These are phyloP conservation scores for Enchytraeus crypticus DNA, from an alignment of 2,888 invertebrate genomes.

Conservation along the genomic window DNA sequence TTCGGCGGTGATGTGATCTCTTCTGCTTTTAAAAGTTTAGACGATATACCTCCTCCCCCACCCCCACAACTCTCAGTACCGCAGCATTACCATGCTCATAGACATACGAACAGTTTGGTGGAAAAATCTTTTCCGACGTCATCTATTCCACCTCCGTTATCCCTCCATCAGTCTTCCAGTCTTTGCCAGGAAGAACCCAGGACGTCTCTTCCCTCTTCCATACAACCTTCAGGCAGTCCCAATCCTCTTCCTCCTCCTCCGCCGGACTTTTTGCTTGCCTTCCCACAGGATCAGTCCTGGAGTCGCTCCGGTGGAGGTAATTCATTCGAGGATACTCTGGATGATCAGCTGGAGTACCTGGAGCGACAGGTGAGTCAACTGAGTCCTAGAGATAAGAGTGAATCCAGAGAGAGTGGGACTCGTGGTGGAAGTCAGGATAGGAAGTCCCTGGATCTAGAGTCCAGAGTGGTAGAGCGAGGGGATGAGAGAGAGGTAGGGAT, in stretches of 20 bases:
- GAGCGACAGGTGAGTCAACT: not conserved
- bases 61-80: no score
- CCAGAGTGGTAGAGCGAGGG: no score
- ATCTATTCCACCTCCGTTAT: not conserved
- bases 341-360: not conserved
- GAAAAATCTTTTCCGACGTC: no score
- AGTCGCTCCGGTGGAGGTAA: not conserved
- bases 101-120: no score
- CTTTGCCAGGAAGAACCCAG: not conserved
- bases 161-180: not conserved
- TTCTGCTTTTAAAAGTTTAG: no score
- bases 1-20: no score
- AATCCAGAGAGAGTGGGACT: no score
- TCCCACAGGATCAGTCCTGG: not conserved
- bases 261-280: not conserved
- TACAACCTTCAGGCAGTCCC: not conserved
- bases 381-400: not conserved
- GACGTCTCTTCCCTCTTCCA: not conserved
- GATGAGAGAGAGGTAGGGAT: no score
- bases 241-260: constrained; percentile 6
- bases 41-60: no score
- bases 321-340: not conserved
- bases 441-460: no score
- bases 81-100: no score
- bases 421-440: no score